phyloP scores from a whole-genome alignment of 2,888 invertebrate genomes.

The Drosophila algonquin region DNA sequence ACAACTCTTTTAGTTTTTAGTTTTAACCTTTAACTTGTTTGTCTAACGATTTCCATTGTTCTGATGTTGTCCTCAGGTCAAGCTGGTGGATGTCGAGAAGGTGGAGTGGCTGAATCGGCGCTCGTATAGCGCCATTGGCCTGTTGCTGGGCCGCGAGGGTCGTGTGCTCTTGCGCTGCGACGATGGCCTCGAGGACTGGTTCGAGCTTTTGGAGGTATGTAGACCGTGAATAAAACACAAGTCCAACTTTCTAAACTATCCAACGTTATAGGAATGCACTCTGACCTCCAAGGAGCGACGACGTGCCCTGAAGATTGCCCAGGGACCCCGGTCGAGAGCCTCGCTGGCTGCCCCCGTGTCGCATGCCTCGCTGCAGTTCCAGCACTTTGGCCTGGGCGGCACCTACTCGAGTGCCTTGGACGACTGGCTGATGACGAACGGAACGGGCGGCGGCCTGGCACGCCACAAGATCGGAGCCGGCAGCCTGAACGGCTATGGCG shows the following conservation, averaged over 20 bases:
- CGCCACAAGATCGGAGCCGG: constrained; percentile 84
- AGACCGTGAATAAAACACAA: neutral
- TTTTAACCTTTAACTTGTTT: constrained; percentile 66
- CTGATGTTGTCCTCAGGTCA: constrained; percentile 82
- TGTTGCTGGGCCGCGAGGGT: constrained; percentile 85
- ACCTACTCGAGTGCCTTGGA: constrained; percentile 85
- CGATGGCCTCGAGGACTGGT: constrained; percentile 88
- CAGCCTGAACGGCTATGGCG: constrained; percentile 81
- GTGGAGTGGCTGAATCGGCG: constrained; percentile 88
- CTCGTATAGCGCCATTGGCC: constrained; percentile 87
- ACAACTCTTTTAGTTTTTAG: constrained; percentile 13
- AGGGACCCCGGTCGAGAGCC: constrained; percentile 83
- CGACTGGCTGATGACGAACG: constrained; percentile 85
- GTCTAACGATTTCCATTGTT: constrained; percentile 36
- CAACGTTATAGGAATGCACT: constrained; percentile 85
- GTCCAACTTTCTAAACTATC: neutral
- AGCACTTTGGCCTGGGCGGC: constrained; percentile 83
- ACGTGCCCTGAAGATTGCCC: constrained; percentile 85
- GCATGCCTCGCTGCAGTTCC: constrained; percentile 82
- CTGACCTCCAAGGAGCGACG: constrained; percentile 87
- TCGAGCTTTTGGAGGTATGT: constrained; percentile 86
- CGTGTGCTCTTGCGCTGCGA: constrained; percentile 83
- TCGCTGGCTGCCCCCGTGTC: constrained; percentile 83
- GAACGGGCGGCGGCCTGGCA: constrained; percentile 78
- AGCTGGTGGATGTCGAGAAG: constrained; percentile 87